Evolutionary conservation across 2,113 vertebrate species (phyloP), one percentile per base, ranked within the genome.

Genomic region (Anarrhichthys ocellatus): DNA sequence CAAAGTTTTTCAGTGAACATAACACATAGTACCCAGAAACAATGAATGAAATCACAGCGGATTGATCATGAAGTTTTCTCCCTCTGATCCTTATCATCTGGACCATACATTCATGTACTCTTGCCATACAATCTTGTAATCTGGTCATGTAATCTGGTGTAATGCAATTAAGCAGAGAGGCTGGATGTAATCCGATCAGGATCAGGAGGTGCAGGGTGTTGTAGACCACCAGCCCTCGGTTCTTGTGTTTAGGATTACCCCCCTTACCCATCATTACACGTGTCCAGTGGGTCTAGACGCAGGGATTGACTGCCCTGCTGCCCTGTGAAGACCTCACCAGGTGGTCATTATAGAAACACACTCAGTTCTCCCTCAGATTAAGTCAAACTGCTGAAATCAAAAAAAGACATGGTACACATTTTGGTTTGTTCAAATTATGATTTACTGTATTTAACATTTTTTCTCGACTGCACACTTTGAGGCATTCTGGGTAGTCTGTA

Each of bases 131-230:
- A 20, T 76, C 18, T 36, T 63, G 32, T 88, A 86, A 89, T 92
- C 83, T 81, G 73, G 59, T 80, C 24, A 6, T 68, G 56, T 84
- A 88, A 91, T 91, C 86, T 85, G 67, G 24, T 58, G 18, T 86
- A 87, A 89, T 80, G 20, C 66, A 85, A 68, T 84, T 78, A 78
- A 89, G 87, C 63, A 61, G 56, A 81, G 82, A 74, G 59, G 71
- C 42, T 63, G 74, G 24, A 52, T 75, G 67, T 86, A 88, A 88
- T 89, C 72, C 85, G 66, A 77, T 76, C 58, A 67, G 56, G 40
- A 38, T 83, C 73, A 87, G 71, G 74, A 85, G 69, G 52, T n/a
- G 58, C 68, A 40, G 50, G 48, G 63, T 32, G 32, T 82, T 48
- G 65, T 0, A 34, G 48, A 78, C 54, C 67, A 70, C 10, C 36